Percentiles rank a stretch among this genome's conserved stretches.
Evolutionary conservation across 2,113 vertebrate genomes (phyloP).

Genomic region (Chloropsis hardwickii): DNA sequence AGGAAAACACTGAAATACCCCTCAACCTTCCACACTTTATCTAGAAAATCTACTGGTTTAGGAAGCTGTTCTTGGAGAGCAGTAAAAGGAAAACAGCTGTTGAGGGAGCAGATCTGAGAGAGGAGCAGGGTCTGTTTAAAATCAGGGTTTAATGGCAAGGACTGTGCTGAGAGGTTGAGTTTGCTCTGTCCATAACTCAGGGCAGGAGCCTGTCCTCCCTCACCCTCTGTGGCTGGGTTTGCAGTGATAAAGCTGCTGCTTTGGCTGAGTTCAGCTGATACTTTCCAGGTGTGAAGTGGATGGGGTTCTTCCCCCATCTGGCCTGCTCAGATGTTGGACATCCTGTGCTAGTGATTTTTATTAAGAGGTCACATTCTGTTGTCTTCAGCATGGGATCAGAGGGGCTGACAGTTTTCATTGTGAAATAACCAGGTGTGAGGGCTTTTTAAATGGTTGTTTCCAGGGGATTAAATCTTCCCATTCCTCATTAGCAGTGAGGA

Average conservation of each 20-base stretch:
- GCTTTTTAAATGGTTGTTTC: rapidly evolving
- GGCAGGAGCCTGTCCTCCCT: not conserved
- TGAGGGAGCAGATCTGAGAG: not conserved
- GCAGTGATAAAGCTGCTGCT: not conserved
- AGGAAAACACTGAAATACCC: not conserved
- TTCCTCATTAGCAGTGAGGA: not conserved
- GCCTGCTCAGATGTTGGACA: not conserved
- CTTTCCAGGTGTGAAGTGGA: not conserved
- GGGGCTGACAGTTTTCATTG: rapidly evolving
- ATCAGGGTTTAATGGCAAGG: not conserved
- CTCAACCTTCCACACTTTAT: not conserved
- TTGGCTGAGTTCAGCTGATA: not conserved
- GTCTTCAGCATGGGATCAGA: not conserved
- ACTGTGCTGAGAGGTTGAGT: not conserved
- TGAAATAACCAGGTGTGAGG: not conserved
- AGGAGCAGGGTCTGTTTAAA: not conserved
- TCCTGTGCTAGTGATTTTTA: not conserved
- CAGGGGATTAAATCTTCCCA: not conserved
- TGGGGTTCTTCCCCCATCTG: not conserved
- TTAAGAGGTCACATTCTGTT: not conserved
- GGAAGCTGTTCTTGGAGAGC: constrained; percentile 11
- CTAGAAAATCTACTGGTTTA: not conserved
- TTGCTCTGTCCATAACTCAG: not conserved
- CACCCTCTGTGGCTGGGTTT: not conserved
- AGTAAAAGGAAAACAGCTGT: constrained; percentile 42